phyloP scores from a whole-genome alignment of 2,888 invertebrate genomes.

The Rhamphomyia laevipes region DNA sequence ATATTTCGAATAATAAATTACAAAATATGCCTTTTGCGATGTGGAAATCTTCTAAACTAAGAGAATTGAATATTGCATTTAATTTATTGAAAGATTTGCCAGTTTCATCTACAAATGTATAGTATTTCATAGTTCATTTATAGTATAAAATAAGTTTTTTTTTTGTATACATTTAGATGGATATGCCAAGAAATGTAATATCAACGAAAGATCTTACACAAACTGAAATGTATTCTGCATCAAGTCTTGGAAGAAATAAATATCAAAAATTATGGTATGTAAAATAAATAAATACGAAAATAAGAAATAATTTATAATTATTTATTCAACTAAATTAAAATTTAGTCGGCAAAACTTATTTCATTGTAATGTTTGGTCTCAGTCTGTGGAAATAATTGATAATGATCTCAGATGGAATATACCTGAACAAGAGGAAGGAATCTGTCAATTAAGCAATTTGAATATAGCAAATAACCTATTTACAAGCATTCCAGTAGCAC shows the following conservation, averaged over 20 bases:
- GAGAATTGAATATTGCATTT: constrained; percentile 80
- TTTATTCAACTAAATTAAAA: neutral
- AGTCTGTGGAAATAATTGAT: constrained; percentile 52
- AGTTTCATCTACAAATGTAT: constrained; percentile 35
- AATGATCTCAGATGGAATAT: constrained; percentile 49
- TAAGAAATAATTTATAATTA: too few species aligned
- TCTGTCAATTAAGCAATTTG: constrained; percentile 57
- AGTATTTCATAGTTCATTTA: neutral
- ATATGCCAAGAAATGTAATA: too few species aligned
- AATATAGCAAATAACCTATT: constrained; percentile 89
- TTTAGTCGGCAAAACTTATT: constrained; percentile 42
- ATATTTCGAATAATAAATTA: constrained; percentile 90
- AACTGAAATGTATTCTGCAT: too few species aligned
- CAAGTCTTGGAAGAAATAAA: too few species aligned
- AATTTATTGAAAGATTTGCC: constrained; percentile 74
- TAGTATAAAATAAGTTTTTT: neutral
- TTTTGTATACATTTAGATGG: neutral
- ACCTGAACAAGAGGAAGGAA: constrained; percentile 40
- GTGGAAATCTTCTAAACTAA: constrained; percentile 76
- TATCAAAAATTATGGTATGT: neutral
- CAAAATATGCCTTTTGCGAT: constrained; percentile 68
- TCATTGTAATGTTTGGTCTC: constrained; percentile 68
- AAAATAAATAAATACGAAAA: neutral
- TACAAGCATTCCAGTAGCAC: constrained; percentile 69
- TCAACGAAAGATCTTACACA: too few species aligned